A percentile compares a stretch with the other conserved stretches of the same genome.
Evolutionary conservation across 2,113 vertebrate genomes (phyloP).

Genomic region (Phrynocephalus versicolor): DNA sequence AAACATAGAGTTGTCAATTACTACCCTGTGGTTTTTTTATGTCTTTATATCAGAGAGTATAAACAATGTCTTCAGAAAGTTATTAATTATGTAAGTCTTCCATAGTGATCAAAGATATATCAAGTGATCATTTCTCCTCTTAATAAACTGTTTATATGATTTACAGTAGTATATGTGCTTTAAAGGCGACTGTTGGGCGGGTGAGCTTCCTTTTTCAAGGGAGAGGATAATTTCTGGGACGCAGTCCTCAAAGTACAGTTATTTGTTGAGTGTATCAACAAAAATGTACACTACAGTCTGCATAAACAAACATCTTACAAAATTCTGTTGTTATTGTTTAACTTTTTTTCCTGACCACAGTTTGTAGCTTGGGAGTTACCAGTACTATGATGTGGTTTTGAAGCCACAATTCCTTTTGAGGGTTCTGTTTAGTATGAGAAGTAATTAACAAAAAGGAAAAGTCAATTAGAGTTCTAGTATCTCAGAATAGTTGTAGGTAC

Average conservation of each 20-base stretch:
- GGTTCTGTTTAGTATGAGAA: background rate
- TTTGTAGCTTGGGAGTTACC: background rate
- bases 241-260: background rate
- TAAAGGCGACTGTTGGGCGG: rapidly evolving
- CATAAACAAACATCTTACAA: background rate
- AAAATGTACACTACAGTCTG: background rate
- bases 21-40: constrained; percentile 22
- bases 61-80: constrained; percentile 42
- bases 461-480: background rate
- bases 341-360: no score
- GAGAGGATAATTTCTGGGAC: background rate
- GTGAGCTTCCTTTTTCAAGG: background rate
- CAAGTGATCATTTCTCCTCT: constrained; percentile 70
- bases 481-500: background rate
- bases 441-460: background rate
- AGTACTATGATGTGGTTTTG: background rate
- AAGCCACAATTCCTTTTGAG: background rate
- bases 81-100: constrained; percentile 53
- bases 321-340: background rate
- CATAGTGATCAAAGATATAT: constrained; percentile 51
- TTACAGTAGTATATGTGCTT: background rate
- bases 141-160: constrained; percentile 71
- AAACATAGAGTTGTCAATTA: constrained; percentile 25
- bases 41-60: constrained; percentile 30
- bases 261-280: background rate